A percentile compares a stretch with the other conserved stretches of the same genome.
Conservation (phyloP, 2,888 invertebrate genomes). For the Drosophila helvetica region DNA sequence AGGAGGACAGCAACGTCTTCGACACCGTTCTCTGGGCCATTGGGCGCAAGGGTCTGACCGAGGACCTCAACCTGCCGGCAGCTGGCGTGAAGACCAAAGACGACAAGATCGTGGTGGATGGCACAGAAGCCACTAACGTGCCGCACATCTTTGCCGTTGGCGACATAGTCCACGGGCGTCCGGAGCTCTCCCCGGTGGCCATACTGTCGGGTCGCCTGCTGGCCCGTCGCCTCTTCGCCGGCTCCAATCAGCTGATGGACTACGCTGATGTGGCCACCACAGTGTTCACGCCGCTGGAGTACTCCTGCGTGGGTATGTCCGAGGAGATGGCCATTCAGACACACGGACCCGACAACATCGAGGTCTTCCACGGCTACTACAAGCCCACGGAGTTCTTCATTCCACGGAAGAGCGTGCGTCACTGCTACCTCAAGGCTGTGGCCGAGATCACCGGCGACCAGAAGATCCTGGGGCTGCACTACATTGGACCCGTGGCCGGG, state of each 20-base stretch:
- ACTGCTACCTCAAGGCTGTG: conserved; percentile 95
- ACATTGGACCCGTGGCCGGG: conserved; percentile 94
- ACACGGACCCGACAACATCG: conserved; percentile 91
- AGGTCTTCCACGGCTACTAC: conserved; percentile 96
- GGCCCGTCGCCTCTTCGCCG: conserved; percentile 89
- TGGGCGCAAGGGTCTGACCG: conserved; percentile 90
- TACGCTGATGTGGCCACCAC: conserved; percentile 95
- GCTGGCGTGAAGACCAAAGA: conserved; percentile 88
- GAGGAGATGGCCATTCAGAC: conserved; percentile 91
- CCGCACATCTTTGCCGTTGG: conserved; percentile 96
- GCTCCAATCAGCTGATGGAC: conserved; percentile 88
- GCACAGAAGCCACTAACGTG: conserved; percentile 92
- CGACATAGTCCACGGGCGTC: conserved; percentile 92
- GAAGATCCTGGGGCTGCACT: conserved; percentile 94
- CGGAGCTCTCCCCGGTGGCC: conserved; percentile 97
- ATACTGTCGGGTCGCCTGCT: conserved; percentile 94
- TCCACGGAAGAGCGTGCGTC: conserved; percentile 92
- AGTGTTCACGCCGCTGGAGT: conserved; percentile 97
- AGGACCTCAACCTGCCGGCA: conserved; percentile 88
- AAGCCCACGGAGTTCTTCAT: conserved; percentile 97
- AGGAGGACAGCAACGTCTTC: conserved; percentile 86
- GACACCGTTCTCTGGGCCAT: conserved; percentile 95
- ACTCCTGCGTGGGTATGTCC: conserved; percentile 95
- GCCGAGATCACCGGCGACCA: conserved; percentile 88
- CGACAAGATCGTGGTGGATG: conserved; percentile 89